A percentile compares a stretch with the other conserved stretches of the same genome.
Evolutionary conservation across 2,797 vertebrate genomes (phyloP).

Genomic region (Acanthurus lineatus): DNA sequence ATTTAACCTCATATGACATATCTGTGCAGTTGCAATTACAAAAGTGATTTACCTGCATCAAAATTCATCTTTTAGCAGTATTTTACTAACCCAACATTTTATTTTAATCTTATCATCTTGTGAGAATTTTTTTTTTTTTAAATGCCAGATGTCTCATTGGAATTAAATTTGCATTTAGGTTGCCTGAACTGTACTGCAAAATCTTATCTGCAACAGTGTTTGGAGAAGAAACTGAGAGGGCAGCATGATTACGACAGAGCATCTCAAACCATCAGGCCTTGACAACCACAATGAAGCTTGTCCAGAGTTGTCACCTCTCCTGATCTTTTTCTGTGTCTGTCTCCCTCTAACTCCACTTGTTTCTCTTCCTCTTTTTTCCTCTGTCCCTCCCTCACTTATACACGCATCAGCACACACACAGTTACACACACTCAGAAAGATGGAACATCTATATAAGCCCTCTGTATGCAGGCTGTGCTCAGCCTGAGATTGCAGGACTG

Average conservation of each 20-base stretch:
- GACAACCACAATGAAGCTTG: constrained; percentile 75
- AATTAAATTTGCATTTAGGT: constrained; percentile 63
- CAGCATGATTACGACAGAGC: constrained; percentile 57
- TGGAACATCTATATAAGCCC: constrained; percentile 78
- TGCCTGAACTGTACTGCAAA: constrained; percentile 49
- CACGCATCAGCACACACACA: constrained; percentile 40
- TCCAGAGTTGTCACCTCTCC: constrained; percentile 71
- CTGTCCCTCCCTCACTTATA: constrained; percentile 18
- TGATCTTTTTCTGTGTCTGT: constrained; percentile 46
- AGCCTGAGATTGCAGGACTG: constrained; percentile 78
- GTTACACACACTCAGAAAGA: constrained; percentile 42
- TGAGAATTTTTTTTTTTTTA: constrained; percentile 21
- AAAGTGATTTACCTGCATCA: constrained; percentile 4
- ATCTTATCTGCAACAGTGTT: constrained; percentile 39
- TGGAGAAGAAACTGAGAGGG: constrained; percentile 56
- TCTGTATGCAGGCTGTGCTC: constrained; percentile 76
- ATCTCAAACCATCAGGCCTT: constrained; percentile 73
- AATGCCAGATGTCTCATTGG: constrained; percentile 51
- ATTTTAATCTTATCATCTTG: constrained; percentile 17
- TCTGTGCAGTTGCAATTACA: not conserved
- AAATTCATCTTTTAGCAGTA: not conserved
- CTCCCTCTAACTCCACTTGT: constrained; percentile 37
- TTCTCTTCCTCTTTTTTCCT: constrained; percentile 29
- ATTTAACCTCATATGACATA: constrained; percentile 23
- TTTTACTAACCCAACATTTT: not conserved